A percentile compares a stretch with the other conserved stretches of the same genome.
Conservation (phyloP, 2,888 invertebrate species). For the Harpalus rubripes region DNA sequence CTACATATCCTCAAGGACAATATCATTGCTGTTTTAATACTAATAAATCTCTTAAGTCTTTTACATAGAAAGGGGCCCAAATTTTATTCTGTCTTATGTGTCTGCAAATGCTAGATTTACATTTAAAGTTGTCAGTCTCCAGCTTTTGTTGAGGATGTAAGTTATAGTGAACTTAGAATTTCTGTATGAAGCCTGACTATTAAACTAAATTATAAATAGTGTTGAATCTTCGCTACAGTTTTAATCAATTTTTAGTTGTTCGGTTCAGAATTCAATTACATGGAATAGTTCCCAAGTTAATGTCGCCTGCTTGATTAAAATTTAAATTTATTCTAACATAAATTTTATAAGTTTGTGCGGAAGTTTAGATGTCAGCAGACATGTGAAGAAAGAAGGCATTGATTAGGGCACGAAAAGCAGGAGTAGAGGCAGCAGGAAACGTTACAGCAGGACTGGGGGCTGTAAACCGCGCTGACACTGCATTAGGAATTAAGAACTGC, state of each 20-base stretch:
- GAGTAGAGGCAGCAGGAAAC: neutral
- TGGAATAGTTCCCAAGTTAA: slow-evolving; percentile 60
- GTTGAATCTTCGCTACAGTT: slow-evolving; percentile 24
- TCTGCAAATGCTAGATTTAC: no score
- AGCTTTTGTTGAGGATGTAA: neutral
- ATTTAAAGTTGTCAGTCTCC: no score
- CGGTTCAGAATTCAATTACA: slow-evolving; percentile 61
- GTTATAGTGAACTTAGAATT: neutral
- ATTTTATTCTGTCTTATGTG: no score
- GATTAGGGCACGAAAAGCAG: neutral
- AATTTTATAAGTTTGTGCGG: slow-evolving; percentile 55
- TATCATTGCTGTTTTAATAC: no score
- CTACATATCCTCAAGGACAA: no score
- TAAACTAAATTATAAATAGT: slow-evolving; percentile 8
- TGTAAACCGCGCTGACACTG: slow-evolving; percentile 34
- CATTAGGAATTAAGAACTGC: slow-evolving; percentile 48
- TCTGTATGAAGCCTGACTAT: neutral
- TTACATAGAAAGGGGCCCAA: no score
- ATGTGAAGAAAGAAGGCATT: slow-evolving; percentile 5
- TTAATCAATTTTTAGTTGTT: slow-evolving; percentile 63
- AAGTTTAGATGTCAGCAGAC: slow-evolving; percentile 45
- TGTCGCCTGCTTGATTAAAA: slow-evolving; percentile 58
- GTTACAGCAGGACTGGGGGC: slow-evolving; percentile 17
- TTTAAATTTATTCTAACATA: slow-evolving; percentile 65
- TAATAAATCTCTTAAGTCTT: no score